A percentile compares a stretch with the other conserved stretches of the same genome.
Conservation (phyloP, 2,888 invertebrate genomes). For the Holacanthella duospinosa region DNA sequence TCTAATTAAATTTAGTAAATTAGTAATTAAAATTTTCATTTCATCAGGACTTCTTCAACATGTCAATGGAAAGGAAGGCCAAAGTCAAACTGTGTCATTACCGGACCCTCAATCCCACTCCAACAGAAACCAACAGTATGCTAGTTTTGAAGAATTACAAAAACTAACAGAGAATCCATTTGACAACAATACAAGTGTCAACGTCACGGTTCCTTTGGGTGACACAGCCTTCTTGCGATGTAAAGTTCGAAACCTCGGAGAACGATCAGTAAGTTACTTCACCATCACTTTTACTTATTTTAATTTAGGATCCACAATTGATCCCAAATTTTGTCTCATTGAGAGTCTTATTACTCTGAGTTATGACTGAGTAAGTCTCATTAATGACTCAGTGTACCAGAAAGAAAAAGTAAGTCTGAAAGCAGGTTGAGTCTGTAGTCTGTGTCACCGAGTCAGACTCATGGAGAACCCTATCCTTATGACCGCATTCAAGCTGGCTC, state of each 20-base stretch:
- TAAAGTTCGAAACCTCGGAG: constrained; percentile 62
- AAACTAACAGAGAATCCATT: constrained; percentile 43
- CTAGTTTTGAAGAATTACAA: constrained; percentile 48
- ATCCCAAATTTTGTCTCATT: not conserved
- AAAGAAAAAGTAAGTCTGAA: not conserved
- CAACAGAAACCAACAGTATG: constrained; percentile 42
- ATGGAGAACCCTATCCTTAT: too few relatives aligned
- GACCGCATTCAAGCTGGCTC: too few relatives aligned
- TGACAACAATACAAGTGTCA: constrained; percentile 64
- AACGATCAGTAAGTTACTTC: constrained; percentile 56
- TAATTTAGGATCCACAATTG: not conserved
- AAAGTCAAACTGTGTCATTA: constrained; percentile 25
- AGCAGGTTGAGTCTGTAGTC: not conserved
- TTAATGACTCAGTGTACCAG: too few relatives aligned
- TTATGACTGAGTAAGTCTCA: too few relatives aligned
- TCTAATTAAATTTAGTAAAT: too few relatives aligned
- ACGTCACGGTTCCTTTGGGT: constrained; percentile 65
- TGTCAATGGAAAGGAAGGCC: constrained; percentile 31
- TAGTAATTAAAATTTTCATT: too few relatives aligned
- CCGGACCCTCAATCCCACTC: not conserved
- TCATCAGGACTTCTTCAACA: constrained; percentile 31
- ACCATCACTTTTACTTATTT: not conserved
- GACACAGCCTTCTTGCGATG: constrained; percentile 70
- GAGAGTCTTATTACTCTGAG: too few relatives aligned
- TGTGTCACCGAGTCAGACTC: too few relatives aligned